Evolutionary conservation across 2,888 invertebrate species (phyloP), one percentile per base, ranked within the genome.

Genomic region (Agrotis ipsilon): DNA sequence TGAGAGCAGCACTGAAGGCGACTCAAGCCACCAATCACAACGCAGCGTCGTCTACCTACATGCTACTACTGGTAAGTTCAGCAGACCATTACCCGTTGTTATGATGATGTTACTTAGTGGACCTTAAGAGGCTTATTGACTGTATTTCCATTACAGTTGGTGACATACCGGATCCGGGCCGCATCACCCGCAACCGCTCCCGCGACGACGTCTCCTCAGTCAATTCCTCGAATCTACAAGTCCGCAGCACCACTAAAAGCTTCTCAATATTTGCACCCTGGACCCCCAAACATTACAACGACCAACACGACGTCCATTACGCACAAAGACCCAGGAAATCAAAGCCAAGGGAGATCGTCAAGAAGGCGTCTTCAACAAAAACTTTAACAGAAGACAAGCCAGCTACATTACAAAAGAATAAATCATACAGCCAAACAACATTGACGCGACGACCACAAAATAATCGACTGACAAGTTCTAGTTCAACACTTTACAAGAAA

Each of bases 191-290:
- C 80, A 96, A 97, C 85, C 96, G 98, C 52, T 98, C 98, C 45
- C 96, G 98, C 27, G 98, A 98, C 88, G 98, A 98, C 92, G 96
- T 98, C 18, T 97, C 97, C 18, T 97, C 97, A 3, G 96, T 97
- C 81, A 95, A 96, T 88, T 97, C 97, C 5, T 97, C 97, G 59
- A 97, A 97, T 86, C 93, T 97, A 6, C 97, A 98, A 91, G 97
- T 97, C 61, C 97, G 97, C 83, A 98, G 97, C 57, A 97, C 98
- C 32, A 98, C 98, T 16, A 96, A 97, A 61, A 98, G 98, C 75
- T 98, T 98, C 86, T 98, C 98, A 5, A 97, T 98, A 83, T 96
- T 98, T 88, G 98, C 98, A 0, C 98, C 98, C 5, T 98, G 98
- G 98, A 97, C 97, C 73, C 98, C 98, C 3, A 97, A 97, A 79